Evolutionary conservation across 2,797 vertebrate species (phyloP), one percentile per base, ranked within the genome.

Genomic region (Cyclura pinguis): DNA sequence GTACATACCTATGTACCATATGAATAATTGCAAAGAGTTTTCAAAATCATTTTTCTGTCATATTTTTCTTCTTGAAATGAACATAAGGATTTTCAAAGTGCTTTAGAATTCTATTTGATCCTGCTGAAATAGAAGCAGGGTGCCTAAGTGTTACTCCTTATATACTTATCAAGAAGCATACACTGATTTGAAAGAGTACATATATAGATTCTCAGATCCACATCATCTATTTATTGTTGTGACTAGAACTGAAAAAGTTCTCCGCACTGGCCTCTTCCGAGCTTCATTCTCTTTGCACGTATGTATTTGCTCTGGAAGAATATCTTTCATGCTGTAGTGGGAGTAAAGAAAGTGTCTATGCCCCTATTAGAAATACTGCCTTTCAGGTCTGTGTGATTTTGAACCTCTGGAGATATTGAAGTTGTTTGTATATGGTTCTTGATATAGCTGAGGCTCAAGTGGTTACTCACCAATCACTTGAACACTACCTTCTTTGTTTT

Each of bases 321-420:
- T 35, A 74, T 86, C 32, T 87, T 32, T 89, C 80, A 80, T 92
- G 50, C 85, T 86, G 85, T 80, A n/a, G 76, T 2, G 0, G 72
- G 20, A 52, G 67, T 35, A 4, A 76, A 87, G 92, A 90, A 90
- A 89, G 84, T 35, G 27, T 73, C 90, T 69, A 13, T 88, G 10
- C 90, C 85, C 18, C 85, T 91, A 1, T 77, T 87, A 78, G 78
- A 85, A 93, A 87, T 94, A 22, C 62, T 91, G 81, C 92, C 67
- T 80, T 96, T 83, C 38, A 62, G 24, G 90, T 92, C 74, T 85
- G 10, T 35, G 85, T 90, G 85, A 77, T 80, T 92, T 92, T 90
- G 89, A 72, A 85, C 20, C 12, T 24, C 74, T 86, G 82, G 88
- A 55, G 69, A 57, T 59, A 76, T 32, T 89, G 80, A 91, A 87